Conservation (phyloP, 2,888 invertebrate genomes). For the Leptarthrus brevirostris region DNA sequence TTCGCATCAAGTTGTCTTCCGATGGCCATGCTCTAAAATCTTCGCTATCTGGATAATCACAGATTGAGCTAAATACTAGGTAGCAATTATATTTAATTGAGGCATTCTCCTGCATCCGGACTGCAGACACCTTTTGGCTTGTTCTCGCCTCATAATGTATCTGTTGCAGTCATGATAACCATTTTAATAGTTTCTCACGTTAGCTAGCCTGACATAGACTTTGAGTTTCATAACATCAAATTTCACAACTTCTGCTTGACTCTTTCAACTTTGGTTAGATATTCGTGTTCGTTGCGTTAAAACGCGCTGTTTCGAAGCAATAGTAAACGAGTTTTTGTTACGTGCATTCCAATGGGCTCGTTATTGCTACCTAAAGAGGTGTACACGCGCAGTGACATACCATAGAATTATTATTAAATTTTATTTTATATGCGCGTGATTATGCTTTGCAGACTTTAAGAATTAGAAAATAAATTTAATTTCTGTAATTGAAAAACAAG, state of each 20-base stretch:
- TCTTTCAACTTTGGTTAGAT: background rate
- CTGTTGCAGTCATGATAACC: background rate
- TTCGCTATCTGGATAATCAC: background rate
- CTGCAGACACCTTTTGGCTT: background rate
- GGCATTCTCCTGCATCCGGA: background rate
- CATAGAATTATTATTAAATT: background rate
- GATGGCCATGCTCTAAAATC: background rate
- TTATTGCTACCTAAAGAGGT: background rate
- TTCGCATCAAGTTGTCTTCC: background rate
- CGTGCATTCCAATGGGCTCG: background rate
- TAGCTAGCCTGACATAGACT: background rate
- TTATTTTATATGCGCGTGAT: too few relatives aligned
- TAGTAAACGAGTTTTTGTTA: slow-evolving; percentile 16
- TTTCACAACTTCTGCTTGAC: slow-evolving; percentile 8
- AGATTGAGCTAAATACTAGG: background rate
- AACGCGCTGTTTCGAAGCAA: background rate
- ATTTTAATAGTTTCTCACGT: slow-evolving; percentile 19
- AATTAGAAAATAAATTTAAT: too few relatives aligned
- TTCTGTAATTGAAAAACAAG: too few relatives aligned
- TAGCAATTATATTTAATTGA: background rate
- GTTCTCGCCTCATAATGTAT: background rate
- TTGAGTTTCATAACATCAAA: slow-evolving; percentile 18
- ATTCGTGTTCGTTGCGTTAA: background rate
- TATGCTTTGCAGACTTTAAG: too few relatives aligned
- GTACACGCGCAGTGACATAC: background rate